Evolutionary conservation across 2,888 invertebrate genomes (phyloP).

Genomic region (Megamerina dolium): DNA sequence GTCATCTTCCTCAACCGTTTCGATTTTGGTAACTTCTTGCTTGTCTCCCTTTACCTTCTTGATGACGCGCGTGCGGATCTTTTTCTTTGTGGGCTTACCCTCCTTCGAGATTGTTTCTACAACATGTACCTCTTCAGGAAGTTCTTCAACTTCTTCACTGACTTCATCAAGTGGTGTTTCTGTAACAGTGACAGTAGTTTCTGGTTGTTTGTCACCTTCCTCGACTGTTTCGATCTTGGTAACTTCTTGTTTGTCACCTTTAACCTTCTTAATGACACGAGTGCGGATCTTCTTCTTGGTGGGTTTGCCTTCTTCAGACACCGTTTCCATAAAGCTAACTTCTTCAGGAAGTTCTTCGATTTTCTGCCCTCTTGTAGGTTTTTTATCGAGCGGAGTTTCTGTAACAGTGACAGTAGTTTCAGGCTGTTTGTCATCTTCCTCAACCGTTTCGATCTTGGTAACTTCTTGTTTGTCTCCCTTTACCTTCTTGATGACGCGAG

Average conservation of each 20-base stretch:
- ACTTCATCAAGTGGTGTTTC: conserved; percentile 16
- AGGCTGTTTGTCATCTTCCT: conserved; percentile 25
- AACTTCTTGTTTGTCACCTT: conserved; percentile 18
- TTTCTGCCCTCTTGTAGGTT: conserved; percentile 13
- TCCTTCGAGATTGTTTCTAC: conserved; percentile 36
- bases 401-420: conserved; percentile 25
- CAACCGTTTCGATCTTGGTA: conserved; percentile 27
- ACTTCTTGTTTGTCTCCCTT: conserved; percentile 27
- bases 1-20: conserved; percentile 26
- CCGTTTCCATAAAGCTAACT: conserved; percentile 14
- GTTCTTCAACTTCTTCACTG: conserved; percentile 10
- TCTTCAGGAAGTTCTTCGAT: conserved; percentile 15
- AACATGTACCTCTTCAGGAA: conserved; percentile 26
- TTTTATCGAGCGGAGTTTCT: conserved; percentile 16
- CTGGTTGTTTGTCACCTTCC: conserved; percentile 19
- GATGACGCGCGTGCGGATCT: conserved; percentile 25
- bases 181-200: conserved; percentile 18
- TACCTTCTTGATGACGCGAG: conserved; percentile 26
- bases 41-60: conserved; percentile 26
- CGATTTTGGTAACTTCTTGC: conserved; percentile 27
- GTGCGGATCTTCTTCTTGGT: conserved; percentile 16
- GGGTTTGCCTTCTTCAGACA: conserved; percentile 18
- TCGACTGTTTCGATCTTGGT: conserved; percentile 20
- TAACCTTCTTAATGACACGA: conserved; percentile 16
- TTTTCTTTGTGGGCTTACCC: conserved; percentile 27